A percentile compares a stretch with the other conserved stretches of the same genome.
These are phyloP conservation scores for roundworm (Caenorhabditis elegans) DNA, from an alignment of 1,140 invertebrate species.

Conservation along the genomic window DNA sequence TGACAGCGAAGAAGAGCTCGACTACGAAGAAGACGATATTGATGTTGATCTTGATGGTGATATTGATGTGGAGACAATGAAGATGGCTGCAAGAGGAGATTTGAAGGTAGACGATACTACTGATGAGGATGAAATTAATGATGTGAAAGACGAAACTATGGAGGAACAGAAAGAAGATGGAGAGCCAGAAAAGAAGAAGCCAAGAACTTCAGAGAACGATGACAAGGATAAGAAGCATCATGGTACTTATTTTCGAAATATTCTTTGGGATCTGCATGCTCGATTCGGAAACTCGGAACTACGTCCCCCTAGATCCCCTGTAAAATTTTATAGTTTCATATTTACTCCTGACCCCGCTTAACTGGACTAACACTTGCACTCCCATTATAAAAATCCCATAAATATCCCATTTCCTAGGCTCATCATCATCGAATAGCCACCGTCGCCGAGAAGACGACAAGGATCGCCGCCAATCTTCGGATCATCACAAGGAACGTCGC, in stretches of 20 bases:
- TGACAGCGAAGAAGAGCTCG: not conserved
- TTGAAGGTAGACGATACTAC: not conserved
- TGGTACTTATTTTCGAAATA: not conserved
- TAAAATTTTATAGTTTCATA: too few relatives aligned
- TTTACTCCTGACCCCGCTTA: too few relatives aligned
- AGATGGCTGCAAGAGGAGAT: not conserved
- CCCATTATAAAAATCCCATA: too few relatives aligned
- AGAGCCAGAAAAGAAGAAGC: not conserved
- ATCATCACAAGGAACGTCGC: conserved; percentile 7
- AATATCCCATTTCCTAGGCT: not conserved
- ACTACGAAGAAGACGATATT: conserved; percentile 2
- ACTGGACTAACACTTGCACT: too few relatives aligned
- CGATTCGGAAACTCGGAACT: too few relatives aligned
- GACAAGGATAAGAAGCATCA: not conserved
- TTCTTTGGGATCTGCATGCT: not conserved
- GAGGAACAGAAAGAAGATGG: not conserved
- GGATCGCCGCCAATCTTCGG: not conserved
- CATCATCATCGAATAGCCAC: not conserved
- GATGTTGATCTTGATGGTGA: not conserved
- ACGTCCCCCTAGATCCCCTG: too few relatives aligned
- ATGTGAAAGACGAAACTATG: not conserved
- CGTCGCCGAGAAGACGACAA: not conserved
- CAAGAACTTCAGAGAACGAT: not conserved
- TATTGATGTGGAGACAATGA: conserved; percentile 8
- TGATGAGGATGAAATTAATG: not conserved